Base-by-base conservation (phyloP, 2,113 vertebrate genomes). In the Mesitornis unicolor region DNA sequence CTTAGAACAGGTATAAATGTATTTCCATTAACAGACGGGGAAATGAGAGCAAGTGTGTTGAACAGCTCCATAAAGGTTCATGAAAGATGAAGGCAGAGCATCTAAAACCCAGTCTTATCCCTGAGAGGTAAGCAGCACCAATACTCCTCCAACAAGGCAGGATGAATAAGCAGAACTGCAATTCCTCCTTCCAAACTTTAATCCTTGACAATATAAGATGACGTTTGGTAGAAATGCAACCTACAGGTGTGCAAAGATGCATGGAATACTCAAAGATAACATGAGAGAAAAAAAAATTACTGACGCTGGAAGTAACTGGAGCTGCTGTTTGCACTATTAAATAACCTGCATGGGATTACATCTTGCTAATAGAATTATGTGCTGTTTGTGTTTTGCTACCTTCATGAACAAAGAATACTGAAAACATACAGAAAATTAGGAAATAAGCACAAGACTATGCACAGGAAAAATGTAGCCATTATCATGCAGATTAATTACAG, bases 151-250 rank as follows among this genome's bases (percentile, higher is more conserved):
- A 35, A 51, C 40, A 74, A 76, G 43, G 31, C 26, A 57, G 20
- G 65, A n/a, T 71, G 75, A 71, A 69, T 18, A 48, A 61, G 59
- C 24, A 63, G 70, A 78, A 51, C 80, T 42, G 28, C 11, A 51
- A 42, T 47, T 61, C 70, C 57, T 71, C 53, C n/a, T 73, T 56
- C 74, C 51, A 33, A 50, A 54, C 35, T 33, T 45, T 35, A 65
- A 56, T 22, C 42, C 29, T 28, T 26, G 68, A 17, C n/a, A 25
- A 54, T 6, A 35, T 2, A 7, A 0, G 12, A 87, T 56, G 12
- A 29, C 1, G 0, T 25, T 36, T 1, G 1, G n/a, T 7, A 64
- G 45, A 87, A 75, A 53, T 7, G 19, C 59, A 53, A 33, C 38
- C 4, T 20, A 13, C 1, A 16, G 57, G 36, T 6, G 16, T 0